Conservation (phyloP, 2,888 invertebrate genomes). For the Lamellibrachia satsuma region DNA sequence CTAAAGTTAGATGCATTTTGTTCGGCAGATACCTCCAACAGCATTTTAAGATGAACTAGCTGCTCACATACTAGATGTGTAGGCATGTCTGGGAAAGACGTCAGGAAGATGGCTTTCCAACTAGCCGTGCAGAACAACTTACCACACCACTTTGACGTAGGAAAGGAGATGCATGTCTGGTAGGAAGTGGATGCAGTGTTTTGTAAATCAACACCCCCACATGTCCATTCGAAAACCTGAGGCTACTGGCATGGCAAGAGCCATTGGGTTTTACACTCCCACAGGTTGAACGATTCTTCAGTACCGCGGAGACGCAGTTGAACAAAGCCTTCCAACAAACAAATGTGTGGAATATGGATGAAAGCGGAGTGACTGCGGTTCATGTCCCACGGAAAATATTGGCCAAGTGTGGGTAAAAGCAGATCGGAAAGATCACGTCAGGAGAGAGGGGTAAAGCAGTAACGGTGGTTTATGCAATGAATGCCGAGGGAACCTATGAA, state of each 20-base stretch:
- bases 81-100: not conserved
- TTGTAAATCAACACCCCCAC: not conserved
- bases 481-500: no score
- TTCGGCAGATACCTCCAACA: no score
- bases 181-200: not conserved
- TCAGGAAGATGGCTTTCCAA: not conserved
- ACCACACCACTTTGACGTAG: not conserved
- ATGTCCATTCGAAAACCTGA: not conserved
- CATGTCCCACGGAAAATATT: not conserved
- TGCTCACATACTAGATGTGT: not conserved
- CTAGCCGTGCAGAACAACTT: not conserved
- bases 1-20: no score
- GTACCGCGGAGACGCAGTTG: not conserved
- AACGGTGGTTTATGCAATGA: not conserved
- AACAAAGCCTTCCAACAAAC: not conserved
- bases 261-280: not conserved
- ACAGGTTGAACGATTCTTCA: not conserved
- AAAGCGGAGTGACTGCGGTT: not conserved
- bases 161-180: not conserved
- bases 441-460: not conserved
- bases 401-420: not conserved
- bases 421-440: not conserved
- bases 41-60: no score
- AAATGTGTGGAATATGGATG: not conserved
- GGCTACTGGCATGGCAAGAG: not conserved